These are phyloP conservation scores for Hirtodrosophila alboralis DNA, from an alignment of 2,888 invertebrate species.

Conservation along the genomic window DNA sequence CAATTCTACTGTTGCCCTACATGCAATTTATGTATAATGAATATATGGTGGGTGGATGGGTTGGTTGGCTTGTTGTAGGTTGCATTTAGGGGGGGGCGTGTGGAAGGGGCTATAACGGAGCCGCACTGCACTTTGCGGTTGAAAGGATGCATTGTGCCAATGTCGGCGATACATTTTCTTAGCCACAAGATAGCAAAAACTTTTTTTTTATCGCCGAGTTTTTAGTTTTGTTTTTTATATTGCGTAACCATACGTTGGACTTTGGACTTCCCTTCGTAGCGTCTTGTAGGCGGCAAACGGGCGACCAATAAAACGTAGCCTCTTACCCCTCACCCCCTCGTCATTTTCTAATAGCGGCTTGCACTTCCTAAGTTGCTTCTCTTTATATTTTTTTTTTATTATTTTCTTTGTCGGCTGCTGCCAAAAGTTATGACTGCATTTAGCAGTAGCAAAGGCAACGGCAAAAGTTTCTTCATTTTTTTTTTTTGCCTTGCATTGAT, in stretches of 20 bases:
- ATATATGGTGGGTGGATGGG: slow-evolving; percentile 49
- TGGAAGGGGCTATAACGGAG: too few relatives aligned
- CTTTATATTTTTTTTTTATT: slow-evolving; percentile 25
- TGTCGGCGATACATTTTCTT: slow-evolving; percentile 71
- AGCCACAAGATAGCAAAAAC: slow-evolving; percentile 64
- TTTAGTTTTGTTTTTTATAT: slow-evolving; percentile 25
- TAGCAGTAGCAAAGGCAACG: slow-evolving; percentile 58
- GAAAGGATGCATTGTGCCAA: slow-evolving; percentile 77
- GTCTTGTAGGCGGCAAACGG: slow-evolving; percentile 56
- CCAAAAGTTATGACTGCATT: slow-evolving; percentile 79
- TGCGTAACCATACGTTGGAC: slow-evolving; percentile 42
- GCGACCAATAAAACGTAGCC: slow-evolving; percentile 44
- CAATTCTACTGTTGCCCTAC: slow-evolving; percentile 63
- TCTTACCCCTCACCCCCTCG: neutral
- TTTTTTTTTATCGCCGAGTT: slow-evolving; percentile 33
- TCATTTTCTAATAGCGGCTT: slow-evolving; percentile 71
- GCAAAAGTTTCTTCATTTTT: too few relatives aligned
- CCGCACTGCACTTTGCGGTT: slow-evolving; percentile 72
- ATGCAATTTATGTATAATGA: slow-evolving; percentile 74
- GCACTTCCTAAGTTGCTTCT: slow-evolving; percentile 58
- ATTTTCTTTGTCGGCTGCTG: slow-evolving; percentile 55
- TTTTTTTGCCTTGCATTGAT: slow-evolving; percentile 70
- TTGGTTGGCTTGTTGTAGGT: neutral
- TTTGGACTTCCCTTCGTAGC: slow-evolving; percentile 4
- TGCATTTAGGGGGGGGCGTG: neutral